Evolutionary conservation across 1,140 invertebrate genomes (phyloP).

Genomic region (Macrobrachium rosenbergii): DNA sequence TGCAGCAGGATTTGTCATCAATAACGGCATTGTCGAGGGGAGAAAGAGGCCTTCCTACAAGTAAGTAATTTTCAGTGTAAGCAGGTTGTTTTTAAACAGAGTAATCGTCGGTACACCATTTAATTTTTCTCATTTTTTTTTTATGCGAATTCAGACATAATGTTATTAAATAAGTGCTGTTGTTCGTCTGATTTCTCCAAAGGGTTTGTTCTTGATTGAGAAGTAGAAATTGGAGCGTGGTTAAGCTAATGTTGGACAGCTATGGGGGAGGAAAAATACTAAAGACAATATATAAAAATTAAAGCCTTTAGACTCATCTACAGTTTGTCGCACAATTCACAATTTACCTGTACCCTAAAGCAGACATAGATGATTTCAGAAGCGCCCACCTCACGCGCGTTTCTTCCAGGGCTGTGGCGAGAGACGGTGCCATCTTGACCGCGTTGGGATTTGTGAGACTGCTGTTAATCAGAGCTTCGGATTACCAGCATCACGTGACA

Average conservation of each 20-base stretch:
- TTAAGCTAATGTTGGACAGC: too few relatives aligned
- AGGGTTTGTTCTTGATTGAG: too few relatives aligned
- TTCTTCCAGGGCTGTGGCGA: constrained; percentile 18
- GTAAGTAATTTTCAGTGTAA: neutral
- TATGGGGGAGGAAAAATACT: too few relatives aligned
- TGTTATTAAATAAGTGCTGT: neutral
- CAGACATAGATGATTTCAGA: neutral
- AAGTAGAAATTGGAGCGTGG: too few relatives aligned
- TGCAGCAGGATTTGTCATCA: constrained; percentile 73
- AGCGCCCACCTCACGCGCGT: neutral
- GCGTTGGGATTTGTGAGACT: constrained; percentile 72
- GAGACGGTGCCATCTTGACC: constrained; percentile 28
- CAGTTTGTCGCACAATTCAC: neutral
- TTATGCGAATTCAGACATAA: neutral
- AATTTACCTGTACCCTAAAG: neutral
- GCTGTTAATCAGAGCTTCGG: constrained; percentile 69
- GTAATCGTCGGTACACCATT: neutral
- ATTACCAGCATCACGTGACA: constrained; percentile 74
- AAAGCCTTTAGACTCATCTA: too few relatives aligned
- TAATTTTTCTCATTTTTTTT: neutral
- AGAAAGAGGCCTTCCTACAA: constrained; percentile 2
- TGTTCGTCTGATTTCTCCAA: too few relatives aligned
- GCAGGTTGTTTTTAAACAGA: neutral
- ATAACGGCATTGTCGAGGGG: constrained; percentile 70
- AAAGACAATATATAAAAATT: too few relatives aligned